These are phyloP conservation scores for Holothuria scabra DNA, from an alignment of 53 echinoderm and acorn worm species.

Conservation along the genomic window DNA sequence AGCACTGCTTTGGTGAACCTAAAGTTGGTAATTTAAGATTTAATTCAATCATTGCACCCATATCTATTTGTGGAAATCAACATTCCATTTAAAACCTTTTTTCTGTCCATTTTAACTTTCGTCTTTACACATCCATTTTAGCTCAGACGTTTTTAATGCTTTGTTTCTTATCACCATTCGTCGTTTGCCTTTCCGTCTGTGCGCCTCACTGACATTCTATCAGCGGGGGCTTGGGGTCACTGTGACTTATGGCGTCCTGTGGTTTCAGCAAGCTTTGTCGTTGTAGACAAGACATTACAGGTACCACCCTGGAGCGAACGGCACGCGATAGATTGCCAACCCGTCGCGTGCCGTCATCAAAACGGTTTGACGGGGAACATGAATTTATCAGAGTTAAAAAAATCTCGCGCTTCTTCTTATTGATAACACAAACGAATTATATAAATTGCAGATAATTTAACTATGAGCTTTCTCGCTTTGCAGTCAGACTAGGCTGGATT, in stretches of 20 bases:
- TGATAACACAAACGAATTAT: too few species aligned
- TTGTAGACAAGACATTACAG: neutral
- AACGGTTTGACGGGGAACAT: conserved; percentile 24
- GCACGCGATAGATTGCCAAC: conserved; percentile 36
- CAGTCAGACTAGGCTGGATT: too few species aligned
- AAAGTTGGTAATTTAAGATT: neutral
- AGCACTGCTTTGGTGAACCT: too few species aligned
- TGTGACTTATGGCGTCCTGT: conserved; percentile 15
- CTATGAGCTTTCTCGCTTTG: too few species aligned
- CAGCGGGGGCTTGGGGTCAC: conserved; percentile 31
- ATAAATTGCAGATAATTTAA: too few species aligned
- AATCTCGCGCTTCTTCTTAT: too few species aligned
- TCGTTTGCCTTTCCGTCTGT: too few species aligned
- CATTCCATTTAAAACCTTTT: neutral
- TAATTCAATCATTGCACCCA: conserved; percentile 4
- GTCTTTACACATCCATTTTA: too few species aligned
- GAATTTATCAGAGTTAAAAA: neutral
- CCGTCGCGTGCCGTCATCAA: conserved; percentile 23
- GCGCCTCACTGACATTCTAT: conserved; percentile 4
- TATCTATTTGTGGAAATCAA: conserved; percentile 23
- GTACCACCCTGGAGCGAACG: conserved; percentile 39
- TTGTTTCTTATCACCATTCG: too few species aligned
- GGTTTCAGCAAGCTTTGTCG: conserved; percentile 12
- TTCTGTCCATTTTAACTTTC: too few species aligned
- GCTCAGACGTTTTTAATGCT: too few species aligned